A percentile compares a stretch with the other conserved stretches of the same genome.
phyloP scores from a whole-genome alignment of 2,113 vertebrate species.

The Glaucomys volans region DNA sequence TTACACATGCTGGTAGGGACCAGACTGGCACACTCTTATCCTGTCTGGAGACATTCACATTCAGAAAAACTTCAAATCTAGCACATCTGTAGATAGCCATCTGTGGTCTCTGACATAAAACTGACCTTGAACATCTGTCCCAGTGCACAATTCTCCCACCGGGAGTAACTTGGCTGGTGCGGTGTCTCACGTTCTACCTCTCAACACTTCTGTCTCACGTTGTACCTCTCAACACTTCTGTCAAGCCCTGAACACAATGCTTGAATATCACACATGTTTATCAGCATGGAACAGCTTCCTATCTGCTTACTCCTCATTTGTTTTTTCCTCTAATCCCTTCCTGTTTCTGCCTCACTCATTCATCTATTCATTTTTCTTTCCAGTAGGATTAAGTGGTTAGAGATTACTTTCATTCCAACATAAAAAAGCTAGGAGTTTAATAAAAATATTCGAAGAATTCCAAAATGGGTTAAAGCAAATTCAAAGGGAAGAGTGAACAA shows the following conservation, averaged over 20 bases:
- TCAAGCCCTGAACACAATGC: background rate
- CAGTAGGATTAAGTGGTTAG: background rate
- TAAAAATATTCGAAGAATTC: constrained; percentile 11
- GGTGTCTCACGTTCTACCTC: background rate
- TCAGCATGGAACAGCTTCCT: background rate
- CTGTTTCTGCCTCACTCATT: background rate
- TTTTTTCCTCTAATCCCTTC: background rate
- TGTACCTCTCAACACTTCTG: background rate
- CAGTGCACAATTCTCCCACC: background rate
- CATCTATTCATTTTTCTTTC: background rate
- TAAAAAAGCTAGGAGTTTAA: background rate
- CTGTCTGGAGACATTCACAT: background rate
- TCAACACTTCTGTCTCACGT: background rate
- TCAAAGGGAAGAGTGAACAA: constrained; percentile 22
- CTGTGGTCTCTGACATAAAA: background rate
- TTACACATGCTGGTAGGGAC: background rate
- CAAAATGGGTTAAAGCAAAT: constrained; percentile 17
- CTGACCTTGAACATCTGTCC: background rate
- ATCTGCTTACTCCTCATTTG: background rate
- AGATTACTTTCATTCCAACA: background rate
- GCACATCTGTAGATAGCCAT: background rate
- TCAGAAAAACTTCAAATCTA: background rate
- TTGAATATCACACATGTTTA: background rate
- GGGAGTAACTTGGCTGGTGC: background rate
- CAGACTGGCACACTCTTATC: background rate